These are phyloP conservation scores for Narcine bancroftii DNA, from an alignment of 2,113 vertebrate species.

Conservation along the genomic window DNA sequence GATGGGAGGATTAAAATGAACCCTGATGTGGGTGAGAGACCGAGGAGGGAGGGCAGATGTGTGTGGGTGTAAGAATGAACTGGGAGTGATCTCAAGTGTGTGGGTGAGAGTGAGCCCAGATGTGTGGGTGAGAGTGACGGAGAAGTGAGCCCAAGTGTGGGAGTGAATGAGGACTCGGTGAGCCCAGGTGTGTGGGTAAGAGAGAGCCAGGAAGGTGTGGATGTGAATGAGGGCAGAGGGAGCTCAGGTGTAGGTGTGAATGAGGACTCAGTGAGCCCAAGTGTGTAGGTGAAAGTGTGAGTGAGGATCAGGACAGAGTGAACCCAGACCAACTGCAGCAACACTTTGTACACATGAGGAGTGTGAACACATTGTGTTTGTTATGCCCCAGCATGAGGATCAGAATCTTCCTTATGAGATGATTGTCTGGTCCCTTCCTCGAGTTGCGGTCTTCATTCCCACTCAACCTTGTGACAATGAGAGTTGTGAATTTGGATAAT, in stretches of 20 bases:
- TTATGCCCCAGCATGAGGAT: no score
- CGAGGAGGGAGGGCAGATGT: neutral
- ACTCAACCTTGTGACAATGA: no score
- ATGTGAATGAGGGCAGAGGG: neutral
- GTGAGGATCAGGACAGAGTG: no score
- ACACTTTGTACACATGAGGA: no score
- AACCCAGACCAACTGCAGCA: no score
- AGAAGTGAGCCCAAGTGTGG: neutral
- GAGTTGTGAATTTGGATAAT: no score
- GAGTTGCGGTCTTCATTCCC: no score
- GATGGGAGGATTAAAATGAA: neutral
- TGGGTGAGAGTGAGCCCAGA: neutral
- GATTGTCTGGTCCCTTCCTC: no score
- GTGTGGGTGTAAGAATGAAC: neutral
- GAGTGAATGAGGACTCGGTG: neutral
- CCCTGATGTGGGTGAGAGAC: neutral
- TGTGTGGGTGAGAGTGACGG: neutral
- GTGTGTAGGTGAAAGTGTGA: neutral
- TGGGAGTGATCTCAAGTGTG: neutral
- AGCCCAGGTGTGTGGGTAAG: neutral
- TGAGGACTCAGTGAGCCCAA: neutral
- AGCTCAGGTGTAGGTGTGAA: neutral
- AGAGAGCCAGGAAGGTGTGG: neutral
- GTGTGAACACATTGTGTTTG: no score
- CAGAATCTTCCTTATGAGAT: no score